Evolutionary conservation across 2,888 invertebrate genomes (phyloP), one percentile per base, ranked within the genome.

Genomic region (Parnassius mnemosyne): DNA sequence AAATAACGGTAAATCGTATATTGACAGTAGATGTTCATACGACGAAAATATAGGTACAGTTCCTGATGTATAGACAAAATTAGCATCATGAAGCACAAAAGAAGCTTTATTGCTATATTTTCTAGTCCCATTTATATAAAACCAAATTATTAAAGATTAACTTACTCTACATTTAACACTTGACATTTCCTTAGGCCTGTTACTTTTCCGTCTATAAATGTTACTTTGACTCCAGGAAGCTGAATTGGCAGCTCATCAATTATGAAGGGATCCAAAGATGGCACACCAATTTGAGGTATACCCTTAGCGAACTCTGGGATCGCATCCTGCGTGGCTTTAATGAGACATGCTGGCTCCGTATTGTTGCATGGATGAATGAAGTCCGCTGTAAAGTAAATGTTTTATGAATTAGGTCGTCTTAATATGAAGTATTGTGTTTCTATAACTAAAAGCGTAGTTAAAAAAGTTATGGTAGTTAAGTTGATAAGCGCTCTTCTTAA

Each of bases 91-190:
- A 16, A 16, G 16, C 0, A 5, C 25, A 25, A 25, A 25, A 25
- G 25, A 25, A 25, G 25, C 25, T 16, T 25, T 3, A 25, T 5
- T 25, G 25, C 25, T 25, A 25, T 25, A 25, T 25, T 25, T 25
- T 25, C 5, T 25, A 25, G 25, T 3, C 5, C 5, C 5, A 25
- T 25, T 25, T 5, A 25, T 3, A 7, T 25, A 25, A 5, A 25
- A 25, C 2, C 5, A 25, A 25, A 25, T 25, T 25, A 25, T 25
- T 25, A 25, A 25, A 25, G n/a, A 47, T n/a, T 41, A n/a, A 89
- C 90, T 88, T 77, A 91, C 91, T 91, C 87, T 3, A 90, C 89
- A 77, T 90, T 88, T 54, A 86, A 68, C 49, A 89, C 88, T 70
- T 87, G 81, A 67, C 90, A 90, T 69, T 90, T 90, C 60, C 77